Evolutionary conservation across 2,113 vertebrate genomes (phyloP).

Genomic region (Cephalopterus ornatus): DNA sequence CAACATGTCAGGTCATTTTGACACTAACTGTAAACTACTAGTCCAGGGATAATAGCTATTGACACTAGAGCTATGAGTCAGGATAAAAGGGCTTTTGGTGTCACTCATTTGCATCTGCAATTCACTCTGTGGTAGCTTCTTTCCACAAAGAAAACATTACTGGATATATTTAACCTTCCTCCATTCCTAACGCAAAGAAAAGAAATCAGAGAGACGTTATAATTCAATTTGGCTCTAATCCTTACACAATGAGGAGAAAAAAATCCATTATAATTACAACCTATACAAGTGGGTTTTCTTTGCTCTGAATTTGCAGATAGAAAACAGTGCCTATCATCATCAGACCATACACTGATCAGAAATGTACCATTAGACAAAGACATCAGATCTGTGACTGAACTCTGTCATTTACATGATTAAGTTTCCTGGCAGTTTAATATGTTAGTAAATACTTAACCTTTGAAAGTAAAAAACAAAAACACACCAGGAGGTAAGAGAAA

Average conservation of each 20-base stretch:
- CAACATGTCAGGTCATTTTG: neutral
- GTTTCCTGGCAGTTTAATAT: slow-evolving; percentile 3
- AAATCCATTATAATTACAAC: slow-evolving; percentile 26
- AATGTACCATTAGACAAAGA: slow-evolving; percentile 35
- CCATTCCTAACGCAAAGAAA: neutral
- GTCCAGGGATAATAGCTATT: neutral
- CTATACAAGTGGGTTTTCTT: neutral
- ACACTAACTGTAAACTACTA: neutral
- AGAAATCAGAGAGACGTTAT: neutral
- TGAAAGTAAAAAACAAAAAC: slow-evolving; percentile 46
- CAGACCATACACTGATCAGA: slow-evolving; percentile 32
- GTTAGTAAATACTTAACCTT: neutral
- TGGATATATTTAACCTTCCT: neutral
- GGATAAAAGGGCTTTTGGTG: neutral
- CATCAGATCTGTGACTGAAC: slow-evolving; percentile 24
- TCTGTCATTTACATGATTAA: slow-evolving; percentile 26
- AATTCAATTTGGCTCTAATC: slow-evolving; percentile 36
- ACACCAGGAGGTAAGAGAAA: slow-evolving; percentile 7
- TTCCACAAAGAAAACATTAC: slow-evolving; percentile 14
- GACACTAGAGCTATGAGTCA: neutral
- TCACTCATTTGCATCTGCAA: neutral
- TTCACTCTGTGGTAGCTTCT: neutral
- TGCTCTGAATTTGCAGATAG: neutral
- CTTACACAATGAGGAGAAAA: neutral
- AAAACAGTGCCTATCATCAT: slow-evolving; percentile 44